Base-by-base conservation (phyloP, 2,113 vertebrate species). In the Labeo rohita region DNA sequence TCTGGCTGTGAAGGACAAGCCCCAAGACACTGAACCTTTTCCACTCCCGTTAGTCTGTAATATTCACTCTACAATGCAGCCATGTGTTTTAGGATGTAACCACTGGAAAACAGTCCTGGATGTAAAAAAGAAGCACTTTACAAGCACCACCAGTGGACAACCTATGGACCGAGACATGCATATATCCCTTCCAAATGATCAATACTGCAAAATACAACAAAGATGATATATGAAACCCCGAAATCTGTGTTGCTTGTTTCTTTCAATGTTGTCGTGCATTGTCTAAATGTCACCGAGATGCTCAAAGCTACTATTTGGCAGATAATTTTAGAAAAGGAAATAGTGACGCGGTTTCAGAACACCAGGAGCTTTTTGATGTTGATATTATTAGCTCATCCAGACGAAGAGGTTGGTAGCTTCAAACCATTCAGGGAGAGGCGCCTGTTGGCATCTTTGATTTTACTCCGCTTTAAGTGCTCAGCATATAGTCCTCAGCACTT, bases 121-220 rank as follows among this genome's bases (percentile, higher is more conserved):
- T 92, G 88, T 91, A 89, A 92, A 92, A 85, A 92, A 85, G 90
- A 93, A 94, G 94, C 94, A 96, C 94, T 96, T 96, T 95, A 95
- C 89, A 85, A 92, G 89, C 89, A 90, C 82, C 72, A 75, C 90
- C 93, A 91, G 91, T 89, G 92, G 93, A 95, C 93, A 95, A 94
- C 95, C 94, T 93, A 83, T 91, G 91, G 89, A 91, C 70, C 87
- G 90, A 91, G 87, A 87, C 89, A 90, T 90, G 87, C 91, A 92
- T 93, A 91, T 94, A 92, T 91, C 89, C 90, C 87, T 93, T 92
- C 87, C 91, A 93, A 93, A 93, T 92, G 89, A 89, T 92, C 88
- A 93, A 93, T 93, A 89, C 91, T 91, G 90, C 89, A 91, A 92
- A 28, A 88, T 92, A 92, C 89, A 94, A 92, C 89, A 94, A 94